Conservation (phyloP, 1,140 invertebrate genomes). For the Trichoplusia ni region DNA sequence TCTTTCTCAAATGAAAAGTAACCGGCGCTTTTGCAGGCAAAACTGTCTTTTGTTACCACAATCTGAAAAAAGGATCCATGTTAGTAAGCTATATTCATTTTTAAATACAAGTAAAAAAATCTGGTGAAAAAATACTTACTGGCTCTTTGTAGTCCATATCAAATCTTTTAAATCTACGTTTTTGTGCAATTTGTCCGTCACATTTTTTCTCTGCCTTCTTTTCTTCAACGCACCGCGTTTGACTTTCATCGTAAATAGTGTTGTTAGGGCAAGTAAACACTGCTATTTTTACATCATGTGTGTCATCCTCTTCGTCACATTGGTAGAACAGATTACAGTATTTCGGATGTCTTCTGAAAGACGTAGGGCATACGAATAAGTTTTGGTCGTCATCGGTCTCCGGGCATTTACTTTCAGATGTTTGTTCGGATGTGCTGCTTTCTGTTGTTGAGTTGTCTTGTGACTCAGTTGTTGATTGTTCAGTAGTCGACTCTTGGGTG, state of each 20-base stretch:
- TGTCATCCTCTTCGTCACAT: constrained; percentile 85
- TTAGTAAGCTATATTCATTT: constrained; percentile 24
- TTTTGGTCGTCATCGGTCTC: constrained; percentile 85
- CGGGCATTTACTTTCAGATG: constrained; percentile 72
- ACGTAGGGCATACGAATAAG: constrained; percentile 88
- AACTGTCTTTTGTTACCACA: constrained; percentile 76
- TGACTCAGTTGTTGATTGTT: constrained; percentile 47
- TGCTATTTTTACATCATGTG: constrained; percentile 87
- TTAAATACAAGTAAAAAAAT: no score
- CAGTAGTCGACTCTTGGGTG: constrained; percentile 42
- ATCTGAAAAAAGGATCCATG: constrained; percentile 82
- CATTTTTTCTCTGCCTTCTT: constrained; percentile 83
- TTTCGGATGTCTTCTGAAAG: constrained; percentile 91
- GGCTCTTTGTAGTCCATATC: constrained; percentile 80
- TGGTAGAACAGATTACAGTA: constrained; percentile 93
- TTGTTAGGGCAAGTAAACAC: constrained; percentile 88
- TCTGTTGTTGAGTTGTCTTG: constrained; percentile 56
- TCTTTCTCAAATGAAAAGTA: constrained; percentile 85
- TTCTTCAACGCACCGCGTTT: constrained; percentile 86
- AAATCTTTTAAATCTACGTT: constrained; percentile 81
- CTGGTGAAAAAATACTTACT: constrained; percentile 77
- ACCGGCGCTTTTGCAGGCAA: constrained; percentile 86
- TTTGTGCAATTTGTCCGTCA: constrained; percentile 79
- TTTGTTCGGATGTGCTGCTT: constrained; percentile 47
- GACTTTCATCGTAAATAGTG: constrained; percentile 88